phyloP scores from a whole-genome alignment of 2,113 vertebrate species.

The Collichthys lucidus region DNA sequence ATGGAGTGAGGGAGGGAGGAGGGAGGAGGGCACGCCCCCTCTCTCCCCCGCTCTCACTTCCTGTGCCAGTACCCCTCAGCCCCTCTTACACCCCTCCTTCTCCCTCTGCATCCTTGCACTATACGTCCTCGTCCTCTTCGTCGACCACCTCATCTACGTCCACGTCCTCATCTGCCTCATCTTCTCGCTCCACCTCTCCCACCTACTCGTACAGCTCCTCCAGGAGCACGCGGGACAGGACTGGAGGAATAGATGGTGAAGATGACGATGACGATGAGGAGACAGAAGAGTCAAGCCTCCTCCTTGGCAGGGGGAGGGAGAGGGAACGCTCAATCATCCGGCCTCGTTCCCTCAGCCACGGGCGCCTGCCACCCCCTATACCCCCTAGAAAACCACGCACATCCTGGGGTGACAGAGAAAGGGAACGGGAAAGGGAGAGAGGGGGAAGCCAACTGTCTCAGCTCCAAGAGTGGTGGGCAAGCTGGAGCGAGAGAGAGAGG shows the following conservation, averaged over 20 bases:
- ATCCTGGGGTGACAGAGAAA: conserved; percentile 80
- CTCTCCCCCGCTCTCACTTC: conserved; percentile 86
- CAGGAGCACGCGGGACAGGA: conserved; percentile 81
- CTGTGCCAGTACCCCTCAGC: conserved; percentile 85
- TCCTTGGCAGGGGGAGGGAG: conserved; percentile 82
- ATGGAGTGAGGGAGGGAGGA: conserved; percentile 79
- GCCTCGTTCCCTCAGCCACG: conserved; percentile 84
- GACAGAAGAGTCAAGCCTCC: conserved; percentile 86
- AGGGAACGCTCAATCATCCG: conserved; percentile 79
- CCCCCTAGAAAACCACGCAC: conserved; percentile 86
- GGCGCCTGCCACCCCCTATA: conserved; percentile 84
- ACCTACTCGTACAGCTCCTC: conserved; percentile 85
- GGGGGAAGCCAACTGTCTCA: conserved; percentile 85
- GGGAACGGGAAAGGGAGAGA: conserved; percentile 80
- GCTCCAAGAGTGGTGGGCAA: conserved; percentile 87
- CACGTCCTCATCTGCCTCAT: conserved; percentile 81
- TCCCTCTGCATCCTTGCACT: conserved; percentile 83
- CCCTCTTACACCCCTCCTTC: conserved; percentile 85
- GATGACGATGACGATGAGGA: conserved; percentile 85
- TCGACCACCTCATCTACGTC: conserved; percentile 82
- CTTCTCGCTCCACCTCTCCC: conserved; percentile 84
- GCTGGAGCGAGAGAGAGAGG: conserved; percentile 84
- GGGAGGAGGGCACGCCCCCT: conserved; percentile 83
- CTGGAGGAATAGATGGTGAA: conserved; percentile 78
- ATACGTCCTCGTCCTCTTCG: conserved; percentile 82